phyloP scores from a whole-genome alignment of 1,140 invertebrate species.

The Tetramorium simillimum region DNA sequence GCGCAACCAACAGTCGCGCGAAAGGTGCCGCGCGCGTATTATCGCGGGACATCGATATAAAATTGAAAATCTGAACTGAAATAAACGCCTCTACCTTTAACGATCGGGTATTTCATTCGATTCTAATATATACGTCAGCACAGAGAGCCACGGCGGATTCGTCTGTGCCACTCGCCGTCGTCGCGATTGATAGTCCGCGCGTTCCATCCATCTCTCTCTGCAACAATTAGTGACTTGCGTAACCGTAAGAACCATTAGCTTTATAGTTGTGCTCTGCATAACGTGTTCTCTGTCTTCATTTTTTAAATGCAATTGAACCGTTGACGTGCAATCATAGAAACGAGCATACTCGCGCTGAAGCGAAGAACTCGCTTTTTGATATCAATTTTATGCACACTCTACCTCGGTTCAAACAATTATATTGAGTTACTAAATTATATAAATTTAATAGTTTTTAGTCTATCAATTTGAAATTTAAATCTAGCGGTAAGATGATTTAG shows the following conservation, averaged over 20 bases:
- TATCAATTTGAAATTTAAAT: background rate
- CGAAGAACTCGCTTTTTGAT: background rate
- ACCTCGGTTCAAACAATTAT: background rate
- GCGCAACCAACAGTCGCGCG: slow-evolving; percentile 28
- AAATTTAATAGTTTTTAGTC: background rate
- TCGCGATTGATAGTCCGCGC: slow-evolving; percentile 57
- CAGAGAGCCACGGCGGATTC: background rate
- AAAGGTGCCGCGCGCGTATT: slow-evolving; percentile 35
- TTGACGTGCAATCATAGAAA: slow-evolving; percentile 25
- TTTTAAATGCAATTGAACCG: background rate
- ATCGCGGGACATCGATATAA: slow-evolving; percentile 6
- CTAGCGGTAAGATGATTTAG: background rate
- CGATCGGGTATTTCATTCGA: slow-evolving; percentile 64
- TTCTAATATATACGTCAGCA: slow-evolving; percentile 63
- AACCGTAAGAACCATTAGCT: slow-evolving; percentile 68
- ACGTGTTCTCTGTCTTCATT: background rate
- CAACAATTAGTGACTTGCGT: slow-evolving; percentile 68
- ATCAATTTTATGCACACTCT: background rate
- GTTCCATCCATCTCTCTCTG: slow-evolving; percentile 66
- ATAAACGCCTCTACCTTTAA: slow-evolving; percentile 60
- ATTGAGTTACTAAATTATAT: background rate
- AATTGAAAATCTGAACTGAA: slow-evolving; percentile 10
- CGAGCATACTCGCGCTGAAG: background rate
- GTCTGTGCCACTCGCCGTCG: slow-evolving; percentile 47
- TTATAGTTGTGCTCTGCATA: slow-evolving; percentile 29